Evolutionary conservation across 2,888 invertebrate genomes (phyloP).

Genomic region (Rhodophaea formosa): DNA sequence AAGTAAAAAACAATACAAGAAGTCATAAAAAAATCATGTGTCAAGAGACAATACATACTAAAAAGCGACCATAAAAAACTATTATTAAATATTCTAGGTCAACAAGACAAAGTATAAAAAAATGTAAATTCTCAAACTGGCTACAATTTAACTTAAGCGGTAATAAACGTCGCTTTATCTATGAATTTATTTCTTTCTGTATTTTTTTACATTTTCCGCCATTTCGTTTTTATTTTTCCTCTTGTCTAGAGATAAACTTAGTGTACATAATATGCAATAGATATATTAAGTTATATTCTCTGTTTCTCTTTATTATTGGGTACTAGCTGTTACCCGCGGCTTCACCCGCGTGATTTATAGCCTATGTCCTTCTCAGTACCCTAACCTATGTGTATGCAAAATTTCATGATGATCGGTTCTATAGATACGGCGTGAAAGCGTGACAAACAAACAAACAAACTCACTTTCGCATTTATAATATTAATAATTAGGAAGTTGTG

Average conservation of each 20-base stretch:
- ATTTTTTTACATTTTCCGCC: background rate
- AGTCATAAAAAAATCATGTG: background rate
- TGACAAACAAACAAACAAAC: too few species aligned
- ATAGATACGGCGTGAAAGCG: too few species aligned
- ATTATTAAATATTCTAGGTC: conserved; percentile 3
- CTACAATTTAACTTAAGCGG: conserved; percentile 7
- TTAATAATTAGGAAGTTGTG: too few species aligned
- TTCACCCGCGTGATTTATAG: too few species aligned
- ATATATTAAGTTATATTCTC: too few species aligned
- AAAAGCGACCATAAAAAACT: background rate
- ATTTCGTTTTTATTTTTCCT: background rate
- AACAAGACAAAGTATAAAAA: conserved; percentile 11
- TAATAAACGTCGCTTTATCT: conserved; percentile 8
- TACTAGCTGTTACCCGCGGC: too few species aligned
- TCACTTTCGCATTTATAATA: too few species aligned
- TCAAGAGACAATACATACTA: background rate
- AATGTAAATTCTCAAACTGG: conserved; percentile 2
- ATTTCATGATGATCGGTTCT: too few species aligned
- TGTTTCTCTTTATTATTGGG: too few species aligned
- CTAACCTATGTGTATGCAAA: too few species aligned
- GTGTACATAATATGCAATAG: background rate
- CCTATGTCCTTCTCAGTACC: too few species aligned
- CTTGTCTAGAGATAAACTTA: background rate
- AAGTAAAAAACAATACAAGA: too few species aligned
- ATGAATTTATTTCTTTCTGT: conserved; percentile 16